Percentiles rank a stretch among this genome's conserved stretches.
Conservation (phyloP, 2,888 invertebrate species). For the Baccha elongata region DNA sequence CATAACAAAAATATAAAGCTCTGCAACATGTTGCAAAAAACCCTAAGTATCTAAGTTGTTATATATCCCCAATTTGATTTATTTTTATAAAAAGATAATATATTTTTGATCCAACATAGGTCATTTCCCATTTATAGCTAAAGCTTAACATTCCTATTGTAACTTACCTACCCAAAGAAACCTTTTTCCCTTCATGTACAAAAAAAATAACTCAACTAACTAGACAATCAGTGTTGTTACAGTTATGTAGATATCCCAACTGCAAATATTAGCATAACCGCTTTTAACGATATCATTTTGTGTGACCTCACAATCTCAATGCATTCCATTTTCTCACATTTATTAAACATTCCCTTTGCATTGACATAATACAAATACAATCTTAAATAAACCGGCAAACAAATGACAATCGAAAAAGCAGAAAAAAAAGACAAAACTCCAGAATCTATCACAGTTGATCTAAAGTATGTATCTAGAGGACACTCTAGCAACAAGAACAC, state of each 20-base stretch:
- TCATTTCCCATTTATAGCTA: too few relatives aligned
- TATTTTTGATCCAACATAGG: too few relatives aligned
- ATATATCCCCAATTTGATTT: too few relatives aligned
- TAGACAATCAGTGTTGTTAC: conserved; percentile 53
- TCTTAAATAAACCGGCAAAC: conserved; percentile 46
- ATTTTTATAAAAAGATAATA: too few relatives aligned
- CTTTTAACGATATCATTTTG: conserved; percentile 69
- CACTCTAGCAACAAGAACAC: conserved; percentile 69
- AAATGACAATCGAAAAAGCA: conserved; percentile 71
- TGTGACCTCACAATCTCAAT: conserved; percentile 63
- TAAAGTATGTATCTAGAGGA: conserved; percentile 81
- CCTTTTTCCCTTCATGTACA: background rate
- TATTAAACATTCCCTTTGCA: conserved; percentile 48
- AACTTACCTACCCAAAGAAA: too few relatives aligned
- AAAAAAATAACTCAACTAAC: conserved; percentile 12
- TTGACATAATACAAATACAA: conserved; percentile 33
- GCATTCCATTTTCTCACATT: conserved; percentile 67
- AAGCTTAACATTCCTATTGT: too few relatives aligned
- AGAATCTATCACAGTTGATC: conserved; percentile 78
- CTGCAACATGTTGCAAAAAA: conserved; percentile 10
- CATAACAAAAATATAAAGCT: background rate
- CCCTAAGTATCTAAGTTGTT: too few relatives aligned
- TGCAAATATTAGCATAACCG: conserved; percentile 72
- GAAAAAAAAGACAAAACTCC: conserved; percentile 54
- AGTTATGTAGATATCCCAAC: conserved; percentile 61